phyloP scores from a whole-genome alignment of 2,797 vertebrate genomes.

The Diplodus puntazzo region DNA sequence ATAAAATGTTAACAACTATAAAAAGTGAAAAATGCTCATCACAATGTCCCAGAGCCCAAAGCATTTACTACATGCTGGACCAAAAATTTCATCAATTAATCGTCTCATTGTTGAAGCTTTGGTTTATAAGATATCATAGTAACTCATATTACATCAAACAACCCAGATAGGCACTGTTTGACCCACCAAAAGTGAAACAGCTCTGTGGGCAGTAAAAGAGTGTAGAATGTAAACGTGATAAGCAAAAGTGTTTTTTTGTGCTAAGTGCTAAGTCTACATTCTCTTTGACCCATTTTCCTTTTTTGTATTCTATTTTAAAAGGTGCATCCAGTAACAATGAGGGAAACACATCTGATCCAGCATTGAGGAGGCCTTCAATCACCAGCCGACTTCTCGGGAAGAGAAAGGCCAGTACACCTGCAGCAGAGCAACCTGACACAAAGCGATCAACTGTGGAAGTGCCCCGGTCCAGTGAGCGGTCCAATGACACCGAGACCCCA shows the following conservation, averaged over 20 bases:
- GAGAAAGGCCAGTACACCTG: slow-evolving; percentile 72
- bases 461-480: not conserved
- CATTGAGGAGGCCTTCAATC: slow-evolving; percentile 55
- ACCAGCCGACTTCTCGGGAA: slow-evolving; percentile 77
- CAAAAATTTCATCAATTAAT: too few species aligned
- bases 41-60: too few species aligned
- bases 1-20: too few species aligned
- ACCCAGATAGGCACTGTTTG: not conserved
- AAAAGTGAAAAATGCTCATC: too few species aligned
- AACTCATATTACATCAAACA: not conserved
- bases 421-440: slow-evolving; percentile 49
- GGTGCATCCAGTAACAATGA: slow-evolving; percentile 51
- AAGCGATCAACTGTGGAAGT: slow-evolving; percentile 53
- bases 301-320: slow-evolving; percentile 39
- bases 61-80: too few species aligned
- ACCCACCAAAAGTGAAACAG: not conserved
- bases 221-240: not conserved
- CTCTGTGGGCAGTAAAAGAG: not conserved
- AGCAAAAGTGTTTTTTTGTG: slow-evolving; percentile 8
- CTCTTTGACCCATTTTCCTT: not conserved
- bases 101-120: too few species aligned
- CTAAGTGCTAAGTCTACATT: not conserved
- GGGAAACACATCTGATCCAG: slow-evolving; percentile 13
- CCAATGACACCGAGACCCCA: slow-evolving; percentile 33
- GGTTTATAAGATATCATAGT: not conserved